phyloP scores from a whole-genome alignment of 1,140 invertebrate species.

The Leptopilina clavipes region DNA sequence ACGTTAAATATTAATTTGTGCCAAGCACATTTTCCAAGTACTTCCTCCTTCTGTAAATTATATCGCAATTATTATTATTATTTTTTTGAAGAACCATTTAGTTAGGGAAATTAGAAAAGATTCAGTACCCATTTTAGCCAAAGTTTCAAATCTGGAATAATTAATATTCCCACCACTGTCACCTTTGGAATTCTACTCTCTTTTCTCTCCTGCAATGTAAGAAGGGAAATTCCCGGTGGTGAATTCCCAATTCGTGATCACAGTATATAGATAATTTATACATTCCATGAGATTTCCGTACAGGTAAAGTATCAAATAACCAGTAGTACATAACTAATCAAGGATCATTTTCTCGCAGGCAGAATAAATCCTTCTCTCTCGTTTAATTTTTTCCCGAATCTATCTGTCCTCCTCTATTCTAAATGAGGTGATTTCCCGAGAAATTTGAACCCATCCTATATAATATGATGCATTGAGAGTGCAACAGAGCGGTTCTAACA shows the following conservation, averaged over 20 bases:
- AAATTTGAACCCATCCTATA: conserved; percentile 64
- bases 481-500: conserved; percentile 65
- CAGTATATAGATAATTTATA: too few relatives aligned
- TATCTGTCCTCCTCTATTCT: conserved; percentile 38
- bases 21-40: conserved; percentile 11
- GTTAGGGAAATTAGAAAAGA: too few relatives aligned
- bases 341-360: too few relatives aligned
- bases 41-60: conserved; percentile 28
- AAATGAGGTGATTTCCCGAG: conserved; percentile 47
- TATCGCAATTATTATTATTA: neutral
- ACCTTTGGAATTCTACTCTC: too few relatives aligned
- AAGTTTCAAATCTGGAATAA: too few relatives aligned
- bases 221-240: too few relatives aligned
- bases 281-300: neutral
- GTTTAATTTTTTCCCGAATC: neutral
- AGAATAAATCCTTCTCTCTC: neutral
- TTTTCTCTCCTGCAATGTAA: too few relatives aligned
- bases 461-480: conserved; percentile 62
- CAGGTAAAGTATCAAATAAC: neutral
- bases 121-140: too few relatives aligned
- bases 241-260: too few relatives aligned
- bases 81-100: too few relatives aligned
- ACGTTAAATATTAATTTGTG: conserved; percentile 33
- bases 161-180: too few relatives aligned
- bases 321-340: neutral